Percentiles rank a stretch among this genome's conserved stretches.
phyloP scores from a whole-genome alignment of 2,797 vertebrate species.

The Pangasius djambal region DNA sequence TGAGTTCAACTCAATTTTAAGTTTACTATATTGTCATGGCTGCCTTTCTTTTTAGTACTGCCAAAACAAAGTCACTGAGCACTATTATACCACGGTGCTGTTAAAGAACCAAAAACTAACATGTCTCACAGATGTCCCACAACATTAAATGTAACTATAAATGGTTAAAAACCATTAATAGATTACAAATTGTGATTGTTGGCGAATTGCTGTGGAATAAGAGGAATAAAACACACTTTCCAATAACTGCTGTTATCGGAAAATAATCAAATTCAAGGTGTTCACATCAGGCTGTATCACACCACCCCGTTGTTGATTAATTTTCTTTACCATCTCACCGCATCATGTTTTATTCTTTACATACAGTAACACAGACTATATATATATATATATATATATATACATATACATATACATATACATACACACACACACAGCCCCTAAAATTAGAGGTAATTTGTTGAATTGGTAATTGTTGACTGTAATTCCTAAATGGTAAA shows the following conservation, averaged over 20 bases:
- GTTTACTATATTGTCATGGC: background rate
- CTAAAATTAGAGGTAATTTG: too few species aligned
- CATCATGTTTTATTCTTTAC: background rate
- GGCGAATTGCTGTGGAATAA: background rate
- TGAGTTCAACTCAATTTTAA: background rate
- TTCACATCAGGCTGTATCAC: background rate
- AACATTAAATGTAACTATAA: background rate
- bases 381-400: background rate
- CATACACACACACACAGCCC: too few species aligned
- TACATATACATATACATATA: too few species aligned
- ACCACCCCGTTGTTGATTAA: background rate
- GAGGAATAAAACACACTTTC: background rate
- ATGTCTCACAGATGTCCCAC: background rate
- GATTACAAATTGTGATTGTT: background rate
- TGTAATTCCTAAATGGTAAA: too few species aligned
- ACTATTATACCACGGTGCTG: background rate
- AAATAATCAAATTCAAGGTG: background rate
- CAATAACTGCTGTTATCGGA: background rate
- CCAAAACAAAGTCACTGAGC: background rate
- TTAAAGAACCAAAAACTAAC: background rate
- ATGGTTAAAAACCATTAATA: background rate
- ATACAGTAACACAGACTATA: background rate
- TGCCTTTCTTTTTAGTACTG: background rate
- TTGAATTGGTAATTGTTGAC: too few species aligned
- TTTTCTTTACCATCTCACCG: background rate